phyloP scores from a whole-genome alignment of 2,888 invertebrate species.

The Pyrocoelia pectoralis region DNA sequence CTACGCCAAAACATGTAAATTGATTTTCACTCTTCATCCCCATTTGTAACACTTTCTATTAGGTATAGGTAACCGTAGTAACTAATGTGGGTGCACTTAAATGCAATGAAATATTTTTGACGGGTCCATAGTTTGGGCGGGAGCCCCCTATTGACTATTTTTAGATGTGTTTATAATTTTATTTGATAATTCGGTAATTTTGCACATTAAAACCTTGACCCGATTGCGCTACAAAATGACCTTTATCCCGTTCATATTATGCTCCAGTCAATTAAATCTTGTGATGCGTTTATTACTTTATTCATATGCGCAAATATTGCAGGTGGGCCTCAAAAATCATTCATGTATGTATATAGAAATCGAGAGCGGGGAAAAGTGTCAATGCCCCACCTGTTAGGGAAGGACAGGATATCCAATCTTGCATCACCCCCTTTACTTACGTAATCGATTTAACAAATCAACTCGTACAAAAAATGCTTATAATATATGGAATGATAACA shows the following conservation, averaged over 20 bases:
- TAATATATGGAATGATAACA: neutral
- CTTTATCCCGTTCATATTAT: neutral
- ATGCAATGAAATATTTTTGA: constrained; percentile 7
- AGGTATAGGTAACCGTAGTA: neutral
- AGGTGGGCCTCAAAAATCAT: neutral
- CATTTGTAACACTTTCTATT: constrained; percentile 3
- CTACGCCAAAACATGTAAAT: neutral
- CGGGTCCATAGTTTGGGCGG: neutral
- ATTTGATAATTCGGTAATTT: constrained; percentile 29
- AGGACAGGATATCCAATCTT: constrained; percentile 16
- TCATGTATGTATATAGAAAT: constrained; percentile 14
- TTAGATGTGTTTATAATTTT: constrained; percentile 24
- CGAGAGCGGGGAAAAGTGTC: constrained; percentile 15
- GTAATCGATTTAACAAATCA: neutral
- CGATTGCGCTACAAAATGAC: constrained; percentile 23
- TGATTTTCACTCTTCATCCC: neutral
- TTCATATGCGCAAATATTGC: neutral
- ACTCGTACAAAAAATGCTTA: too few relatives aligned
- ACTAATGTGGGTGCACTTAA: constrained; percentile 5
- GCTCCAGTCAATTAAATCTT: neutral
- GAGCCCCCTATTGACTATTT: constrained; percentile 21
- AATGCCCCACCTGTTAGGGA: constrained; percentile 24
- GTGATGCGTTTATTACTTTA: neutral
- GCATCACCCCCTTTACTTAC: constrained; percentile 7
- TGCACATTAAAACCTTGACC: constrained; percentile 33